These are phyloP conservation scores for Erebia ligea DNA, from an alignment of 2,888 invertebrate genomes.

Conservation along the genomic window DNA sequence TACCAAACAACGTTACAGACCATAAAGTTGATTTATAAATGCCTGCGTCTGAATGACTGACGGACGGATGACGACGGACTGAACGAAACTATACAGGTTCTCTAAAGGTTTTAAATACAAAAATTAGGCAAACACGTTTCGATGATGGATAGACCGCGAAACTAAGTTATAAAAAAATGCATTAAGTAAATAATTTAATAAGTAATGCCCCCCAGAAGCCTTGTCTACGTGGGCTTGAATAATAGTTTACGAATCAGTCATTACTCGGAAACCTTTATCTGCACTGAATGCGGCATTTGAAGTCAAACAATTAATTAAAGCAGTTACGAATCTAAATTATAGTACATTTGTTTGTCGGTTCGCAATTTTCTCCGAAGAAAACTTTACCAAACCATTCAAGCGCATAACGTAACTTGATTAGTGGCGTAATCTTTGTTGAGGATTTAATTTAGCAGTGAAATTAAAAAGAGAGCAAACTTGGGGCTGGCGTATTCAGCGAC, in stretches of 20 bases:
- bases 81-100: too few relatives aligned
- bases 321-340: conserved; percentile 45
- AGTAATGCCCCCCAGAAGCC: neutral
- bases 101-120: too few relatives aligned
- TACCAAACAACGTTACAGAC: too few relatives aligned
- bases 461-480: conserved; percentile 24
- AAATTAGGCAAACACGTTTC: neutral
- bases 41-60: too few relatives aligned
- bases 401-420: conserved; percentile 41
- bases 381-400: conserved; percentile 43
- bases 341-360: conserved; percentile 42
- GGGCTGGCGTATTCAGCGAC: conserved; percentile 7
- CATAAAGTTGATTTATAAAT: too few relatives aligned
- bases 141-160: neutral
- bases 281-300: conserved; percentile 34
- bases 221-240: neutral
- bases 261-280: conserved; percentile 16
- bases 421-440: conserved; percentile 31
- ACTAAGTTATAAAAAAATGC: too few relatives aligned
- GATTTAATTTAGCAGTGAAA: conserved; percentile 29
- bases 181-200: too few relatives aligned
- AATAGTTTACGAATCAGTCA: neutral
- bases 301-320: conserved; percentile 43
- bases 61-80: too few relatives aligned
- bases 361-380: conserved; percentile 42